Percentiles rank a stretch among this genome's conserved stretches.
Conservation (phyloP, 2,888 invertebrate species). For the Ormyrus nitidulus region DNA sequence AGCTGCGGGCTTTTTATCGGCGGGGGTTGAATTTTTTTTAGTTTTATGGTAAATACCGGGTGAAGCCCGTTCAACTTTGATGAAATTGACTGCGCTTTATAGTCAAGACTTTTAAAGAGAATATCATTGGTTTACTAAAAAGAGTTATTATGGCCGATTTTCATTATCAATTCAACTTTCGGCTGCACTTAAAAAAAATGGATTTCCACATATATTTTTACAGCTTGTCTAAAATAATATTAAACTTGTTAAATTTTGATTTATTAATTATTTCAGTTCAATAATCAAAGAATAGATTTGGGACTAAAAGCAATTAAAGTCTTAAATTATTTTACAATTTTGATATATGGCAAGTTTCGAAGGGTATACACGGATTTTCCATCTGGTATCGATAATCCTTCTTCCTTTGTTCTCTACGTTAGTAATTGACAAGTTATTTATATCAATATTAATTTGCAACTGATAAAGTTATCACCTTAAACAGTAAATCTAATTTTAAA, state of each 20-base stretch:
- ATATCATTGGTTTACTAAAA: too few species aligned
- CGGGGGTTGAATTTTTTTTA: constrained; percentile 6
- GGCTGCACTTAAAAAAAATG: not conserved
- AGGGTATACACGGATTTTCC: constrained; percentile 13
- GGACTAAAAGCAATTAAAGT: too few species aligned
- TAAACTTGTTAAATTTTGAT: too few species aligned
- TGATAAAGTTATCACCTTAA: not conserved
- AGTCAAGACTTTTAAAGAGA: constrained; percentile 9
- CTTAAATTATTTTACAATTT: not conserved
- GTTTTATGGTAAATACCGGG: not conserved
- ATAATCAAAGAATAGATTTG: too few species aligned
- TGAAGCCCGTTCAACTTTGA: not conserved
- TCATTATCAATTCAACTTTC: not conserved
- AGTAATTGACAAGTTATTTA: constrained; percentile 30
- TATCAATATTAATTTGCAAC: constrained; percentile 30
- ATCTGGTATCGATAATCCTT: not conserved
- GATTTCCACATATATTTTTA: not conserved
- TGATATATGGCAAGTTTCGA: constrained; percentile 6
- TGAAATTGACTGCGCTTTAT: not conserved
- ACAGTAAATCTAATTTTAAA: too few species aligned
- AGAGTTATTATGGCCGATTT: not conserved
- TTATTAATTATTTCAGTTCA: too few species aligned
- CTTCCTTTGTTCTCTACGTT: constrained; percentile 16
- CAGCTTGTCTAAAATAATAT: not conserved
- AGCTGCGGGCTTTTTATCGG: constrained; percentile 6